Conservation (phyloP, 2,113 vertebrate species). For the Stegastes partitus region DNA sequence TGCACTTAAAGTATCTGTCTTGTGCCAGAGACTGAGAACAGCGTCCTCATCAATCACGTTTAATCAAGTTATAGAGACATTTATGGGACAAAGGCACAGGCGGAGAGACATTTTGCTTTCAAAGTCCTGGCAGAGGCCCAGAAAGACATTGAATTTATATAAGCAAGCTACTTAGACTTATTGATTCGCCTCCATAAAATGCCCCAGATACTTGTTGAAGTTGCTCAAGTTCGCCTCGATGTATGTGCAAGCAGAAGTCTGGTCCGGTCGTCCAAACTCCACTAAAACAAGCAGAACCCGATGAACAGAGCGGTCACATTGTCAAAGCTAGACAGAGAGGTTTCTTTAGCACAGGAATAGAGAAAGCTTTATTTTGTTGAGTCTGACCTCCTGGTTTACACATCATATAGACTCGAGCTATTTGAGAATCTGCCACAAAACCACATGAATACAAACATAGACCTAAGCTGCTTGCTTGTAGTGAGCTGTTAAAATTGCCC, state of each 20-base stretch:
- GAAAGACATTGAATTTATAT: conserved; percentile 51
- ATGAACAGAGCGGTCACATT: not conserved
- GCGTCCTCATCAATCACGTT: conserved; percentile 73
- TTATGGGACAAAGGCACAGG: conserved; percentile 70
- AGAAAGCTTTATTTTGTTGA: not conserved
- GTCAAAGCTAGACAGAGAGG: not conserved
- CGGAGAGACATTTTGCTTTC: conserved; percentile 56
- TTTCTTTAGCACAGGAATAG: not conserved
- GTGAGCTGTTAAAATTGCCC: not conserved
- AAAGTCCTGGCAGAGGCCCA: conserved; percentile 70
- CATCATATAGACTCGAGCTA: not conserved
- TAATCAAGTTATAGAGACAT: conserved; percentile 81
- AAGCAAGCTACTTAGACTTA: conserved; percentile 56
- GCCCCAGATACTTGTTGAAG: conserved; percentile 34
- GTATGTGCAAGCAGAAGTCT: conserved; percentile 4
- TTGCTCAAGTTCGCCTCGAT: conserved; percentile 13
- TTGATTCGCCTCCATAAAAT: conserved; percentile 63
- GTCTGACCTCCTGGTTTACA: not conserved
- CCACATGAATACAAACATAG: not conserved
- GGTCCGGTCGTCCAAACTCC: conserved; percentile 1
- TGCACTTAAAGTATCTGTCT: conserved; percentile 54
- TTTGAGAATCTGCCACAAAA: not conserved
- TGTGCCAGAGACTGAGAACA: conserved; percentile 43
- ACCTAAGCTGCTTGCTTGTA: not conserved
- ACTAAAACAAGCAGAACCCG: conserved; percentile 5